A percentile compares a stretch with the other conserved stretches of the same genome.
Evolutionary conservation across 2,113 vertebrate species (phyloP).

Genomic region (Ptyas mucosa): DNA sequence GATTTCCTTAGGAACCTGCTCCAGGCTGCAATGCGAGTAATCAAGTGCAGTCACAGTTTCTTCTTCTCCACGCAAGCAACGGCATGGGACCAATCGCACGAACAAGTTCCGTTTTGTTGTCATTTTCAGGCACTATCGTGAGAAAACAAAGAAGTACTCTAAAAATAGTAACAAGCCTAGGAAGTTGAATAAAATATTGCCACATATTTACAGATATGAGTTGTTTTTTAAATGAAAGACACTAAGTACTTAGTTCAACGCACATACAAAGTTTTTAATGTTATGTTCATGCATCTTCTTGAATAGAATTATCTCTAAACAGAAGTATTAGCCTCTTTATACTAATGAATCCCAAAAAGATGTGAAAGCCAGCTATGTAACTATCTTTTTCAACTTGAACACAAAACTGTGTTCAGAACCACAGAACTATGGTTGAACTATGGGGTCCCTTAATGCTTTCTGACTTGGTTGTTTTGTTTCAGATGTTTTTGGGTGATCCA

Average conservation of each 20-base stretch:
- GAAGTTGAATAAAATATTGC: neutral
- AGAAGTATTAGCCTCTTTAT: neutral
- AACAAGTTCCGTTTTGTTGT: slow-evolving; percentile 92
- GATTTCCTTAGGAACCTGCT: slow-evolving; percentile 98
- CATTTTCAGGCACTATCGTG: slow-evolving; percentile 86
- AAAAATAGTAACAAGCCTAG: neutral
- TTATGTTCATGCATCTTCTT: neutral
- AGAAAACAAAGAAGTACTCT: neutral
- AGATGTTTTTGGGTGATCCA: no score
- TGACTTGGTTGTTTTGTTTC: no score
- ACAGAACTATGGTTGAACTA: neutral
- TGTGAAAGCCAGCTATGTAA: neutral
- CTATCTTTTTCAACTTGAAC: neutral
- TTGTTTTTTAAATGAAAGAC: neutral
- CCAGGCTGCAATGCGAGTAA: slow-evolving; percentile 99
- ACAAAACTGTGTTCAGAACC: no score
- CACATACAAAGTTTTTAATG: neutral
- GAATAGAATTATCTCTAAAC: neutral
- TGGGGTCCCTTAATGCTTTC: neutral
- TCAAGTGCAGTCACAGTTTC: slow-evolving; percentile 93
- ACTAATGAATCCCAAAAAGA: neutral
- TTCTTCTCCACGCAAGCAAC: slow-evolving; percentile 95
- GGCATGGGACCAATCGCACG: slow-evolving; percentile 95
- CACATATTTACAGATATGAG: neutral
- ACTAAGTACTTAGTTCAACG: neutral